Evolutionary conservation across 2,113 vertebrate genomes (phyloP).

Genomic region (Morone chrysops): DNA sequence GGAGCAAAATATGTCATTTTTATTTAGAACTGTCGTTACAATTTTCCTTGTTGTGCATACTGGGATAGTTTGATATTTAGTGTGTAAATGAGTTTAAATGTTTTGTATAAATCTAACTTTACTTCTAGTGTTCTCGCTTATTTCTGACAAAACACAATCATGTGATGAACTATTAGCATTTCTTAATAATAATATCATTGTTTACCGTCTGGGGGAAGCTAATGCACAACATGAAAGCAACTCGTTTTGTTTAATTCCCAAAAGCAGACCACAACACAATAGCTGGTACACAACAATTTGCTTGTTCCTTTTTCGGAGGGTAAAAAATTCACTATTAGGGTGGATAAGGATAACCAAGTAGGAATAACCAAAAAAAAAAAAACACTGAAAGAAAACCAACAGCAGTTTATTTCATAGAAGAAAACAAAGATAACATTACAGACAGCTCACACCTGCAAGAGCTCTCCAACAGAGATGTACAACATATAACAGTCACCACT

Average conservation of each 20-base stretch:
- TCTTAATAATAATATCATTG: not conserved
- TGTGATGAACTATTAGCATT: not conserved
- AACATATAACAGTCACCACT: conserved; percentile 25
- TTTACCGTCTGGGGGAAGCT: not conserved
- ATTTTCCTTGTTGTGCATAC: not conserved
- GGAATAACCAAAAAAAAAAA: not conserved
- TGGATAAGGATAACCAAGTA: not conserved
- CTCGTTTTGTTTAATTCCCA: conserved; percentile 3
- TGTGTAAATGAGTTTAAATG: not conserved
- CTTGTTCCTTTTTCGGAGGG: not conserved
- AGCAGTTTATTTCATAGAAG: not conserved
- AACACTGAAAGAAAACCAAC: not conserved
- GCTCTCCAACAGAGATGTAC: conserved; percentile 4
- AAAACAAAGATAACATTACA: conserved; percentile 15
- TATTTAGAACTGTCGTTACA: not conserved
- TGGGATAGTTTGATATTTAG: not conserved
- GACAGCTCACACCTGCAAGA: conserved; percentile 16
- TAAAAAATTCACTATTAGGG: not conserved
- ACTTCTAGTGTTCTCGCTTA: not conserved
- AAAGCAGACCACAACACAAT: conserved; percentile 3
- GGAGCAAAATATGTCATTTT: not conserved
- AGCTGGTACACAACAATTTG: not conserved
- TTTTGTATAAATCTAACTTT: not conserved
- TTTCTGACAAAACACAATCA: not conserved
- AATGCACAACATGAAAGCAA: not conserved